phyloP scores from a whole-genome alignment of 2,797 vertebrate species.

The Micropoecilia bifurca region DNA sequence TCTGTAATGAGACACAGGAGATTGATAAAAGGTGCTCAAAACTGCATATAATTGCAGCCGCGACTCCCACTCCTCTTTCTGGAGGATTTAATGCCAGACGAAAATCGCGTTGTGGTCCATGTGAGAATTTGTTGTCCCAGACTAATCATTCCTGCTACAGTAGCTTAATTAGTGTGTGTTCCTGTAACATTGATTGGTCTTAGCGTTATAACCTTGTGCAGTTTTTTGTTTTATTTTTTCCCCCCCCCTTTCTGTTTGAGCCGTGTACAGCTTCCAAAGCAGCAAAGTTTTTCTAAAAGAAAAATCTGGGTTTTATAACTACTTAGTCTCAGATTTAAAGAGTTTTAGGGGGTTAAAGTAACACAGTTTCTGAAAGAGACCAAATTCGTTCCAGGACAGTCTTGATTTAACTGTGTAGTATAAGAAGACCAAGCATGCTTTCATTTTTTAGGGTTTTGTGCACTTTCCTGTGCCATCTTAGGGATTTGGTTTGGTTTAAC shows the following conservation, averaged over 20 bases:
- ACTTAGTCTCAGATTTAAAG: no score
- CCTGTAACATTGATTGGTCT: slow-evolving; percentile 58
- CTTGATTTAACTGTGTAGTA: no score
- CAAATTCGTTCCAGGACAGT: no score
- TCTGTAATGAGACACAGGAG: slow-evolving; percentile 74
- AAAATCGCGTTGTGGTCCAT: slow-evolving; percentile 71
- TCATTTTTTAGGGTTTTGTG: slow-evolving; percentile 5
- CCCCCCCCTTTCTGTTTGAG: not conserved
- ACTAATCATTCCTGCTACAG: slow-evolving; percentile 72
- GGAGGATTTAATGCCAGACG: slow-evolving; percentile 70
- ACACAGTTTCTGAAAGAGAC: no score
- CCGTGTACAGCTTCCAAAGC: not conserved
- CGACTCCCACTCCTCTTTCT: slow-evolving; percentile 67
- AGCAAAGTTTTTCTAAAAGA: slow-evolving; percentile 8
- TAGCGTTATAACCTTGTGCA: slow-evolving; percentile 49
- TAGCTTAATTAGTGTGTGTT: slow-evolving; percentile 73
- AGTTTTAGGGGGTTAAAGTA: no score
- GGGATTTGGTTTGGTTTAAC: not conserved
- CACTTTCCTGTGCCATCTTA: not conserved
- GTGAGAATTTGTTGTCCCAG: slow-evolving; percentile 72
- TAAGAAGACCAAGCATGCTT: no score
- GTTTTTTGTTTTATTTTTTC: slow-evolving; percentile 9
- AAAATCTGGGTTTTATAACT: slow-evolving; percentile 2
- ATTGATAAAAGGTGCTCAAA: slow-evolving; percentile 75
- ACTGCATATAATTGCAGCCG: slow-evolving; percentile 72